phyloP scores from a whole-genome alignment of 2,113 vertebrate genomes.

The Cricetomys ansorgei region DNA sequence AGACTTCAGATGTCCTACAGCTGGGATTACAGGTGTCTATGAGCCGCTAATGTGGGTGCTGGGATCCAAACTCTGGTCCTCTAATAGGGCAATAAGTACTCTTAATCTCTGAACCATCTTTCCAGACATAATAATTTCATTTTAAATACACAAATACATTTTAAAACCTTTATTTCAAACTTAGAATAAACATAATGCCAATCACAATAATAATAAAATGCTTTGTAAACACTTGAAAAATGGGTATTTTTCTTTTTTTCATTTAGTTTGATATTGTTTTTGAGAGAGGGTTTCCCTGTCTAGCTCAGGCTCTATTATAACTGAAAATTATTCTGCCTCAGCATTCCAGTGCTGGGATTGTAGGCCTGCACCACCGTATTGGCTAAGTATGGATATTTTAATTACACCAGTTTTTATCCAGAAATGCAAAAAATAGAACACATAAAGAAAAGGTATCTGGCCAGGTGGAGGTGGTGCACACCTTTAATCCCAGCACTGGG shows the following conservation, averaged over 20 bases:
- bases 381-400: background rate
- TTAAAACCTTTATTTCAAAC: background rate
- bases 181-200: background rate
- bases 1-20: background rate
- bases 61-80: background rate
- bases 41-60: background rate
- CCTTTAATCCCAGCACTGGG: too few species aligned
- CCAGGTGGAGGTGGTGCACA: too few species aligned
- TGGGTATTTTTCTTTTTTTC: background rate
- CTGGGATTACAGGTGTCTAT: background rate
- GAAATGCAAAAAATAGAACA: background rate
- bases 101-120: background rate
- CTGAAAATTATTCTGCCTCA: background rate
- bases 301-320: background rate
- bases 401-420: background rate
- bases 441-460: background rate
- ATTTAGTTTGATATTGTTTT: background rate
- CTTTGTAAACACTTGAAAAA: background rate
- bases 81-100: background rate
- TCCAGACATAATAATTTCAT: background rate
- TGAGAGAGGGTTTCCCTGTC: background rate
- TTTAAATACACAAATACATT: conserved; percentile 4
- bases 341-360: background rate
- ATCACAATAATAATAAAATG: conserved; percentile 4
- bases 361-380: background rate